phyloP scores from a whole-genome alignment of 2,113 vertebrate genomes.

The Pan troglodytes region NHGRI_mPanTro3-v2.1_pri NC_072417.2:90885501-90886000 shows the following conservation, averaged over 20 bases:
- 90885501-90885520: slow-evolving; percentile 52
- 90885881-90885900: neutral
- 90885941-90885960: too few species aligned
- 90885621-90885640: slow-evolving; percentile 61
- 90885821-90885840: rapidly evolving
- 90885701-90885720: neutral
- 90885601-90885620: slow-evolving; percentile 44
- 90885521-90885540: neutral
- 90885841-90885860: neutral
- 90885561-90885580: slow-evolving; percentile 50
- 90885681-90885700: neutral
- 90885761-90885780: neutral
- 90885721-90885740: neutral
- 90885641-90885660: neutral
- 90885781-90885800: neutral
- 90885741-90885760: neutral
- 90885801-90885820: neutral
- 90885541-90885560: slow-evolving; percentile 53
- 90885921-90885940: rapidly evolving
- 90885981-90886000: rapidly evolving
- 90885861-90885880: rapidly evolving
- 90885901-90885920: neutral
- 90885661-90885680: slow-evolving; percentile 24
- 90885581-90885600: slow-evolving; percentile 61
- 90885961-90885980: rapidly evolving